Conservation (phyloP, 2,797 vertebrate species). For the Petrocephalus sullivani region DNA sequence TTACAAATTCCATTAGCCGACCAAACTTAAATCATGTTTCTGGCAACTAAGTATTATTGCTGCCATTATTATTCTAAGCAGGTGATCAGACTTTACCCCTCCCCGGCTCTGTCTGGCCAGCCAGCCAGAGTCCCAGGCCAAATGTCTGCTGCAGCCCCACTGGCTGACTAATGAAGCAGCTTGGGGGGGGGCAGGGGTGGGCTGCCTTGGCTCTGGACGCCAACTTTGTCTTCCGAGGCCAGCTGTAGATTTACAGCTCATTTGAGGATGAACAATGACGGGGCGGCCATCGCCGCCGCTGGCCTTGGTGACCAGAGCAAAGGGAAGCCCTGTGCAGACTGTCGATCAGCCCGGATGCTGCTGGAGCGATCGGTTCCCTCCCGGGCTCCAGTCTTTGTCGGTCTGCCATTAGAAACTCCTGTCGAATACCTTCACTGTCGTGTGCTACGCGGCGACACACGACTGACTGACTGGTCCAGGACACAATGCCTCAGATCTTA, state of each 20-base stretch:
- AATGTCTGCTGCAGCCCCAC: conserved; percentile 67
- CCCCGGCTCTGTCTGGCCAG: conserved; percentile 61
- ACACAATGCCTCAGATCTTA: conserved; percentile 45
- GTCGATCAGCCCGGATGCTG: conserved; percentile 32
- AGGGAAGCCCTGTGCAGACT: conserved; percentile 49
- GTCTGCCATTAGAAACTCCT: conserved; percentile 30
- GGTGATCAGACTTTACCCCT: conserved; percentile 67
- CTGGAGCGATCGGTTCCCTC: conserved; percentile 44
- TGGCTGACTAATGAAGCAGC: conserved; percentile 68
- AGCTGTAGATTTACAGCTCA: conserved; percentile 68
- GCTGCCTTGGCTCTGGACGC: conserved; percentile 41
- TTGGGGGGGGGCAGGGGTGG: conserved; percentile 34
- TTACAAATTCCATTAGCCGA: neutral
- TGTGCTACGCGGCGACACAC: conserved; percentile 46
- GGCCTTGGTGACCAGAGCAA: conserved; percentile 57
- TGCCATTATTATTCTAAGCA: conserved; percentile 71
- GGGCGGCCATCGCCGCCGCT: conserved; percentile 37
- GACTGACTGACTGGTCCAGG: conserved; percentile 43
- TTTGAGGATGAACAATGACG: conserved; percentile 45
- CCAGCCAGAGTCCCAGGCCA: conserved; percentile 64
- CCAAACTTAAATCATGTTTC: conserved; percentile 14
- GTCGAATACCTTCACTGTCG: conserved; percentile 39
- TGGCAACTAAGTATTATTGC: conserved; percentile 40
- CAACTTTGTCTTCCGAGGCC: conserved; percentile 50
- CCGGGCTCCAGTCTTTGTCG: conserved; percentile 54